Base-by-base conservation (phyloP, 30 jellyfish, hydroid and myxozoan species). In the Cassiopea andromeda region DNA sequence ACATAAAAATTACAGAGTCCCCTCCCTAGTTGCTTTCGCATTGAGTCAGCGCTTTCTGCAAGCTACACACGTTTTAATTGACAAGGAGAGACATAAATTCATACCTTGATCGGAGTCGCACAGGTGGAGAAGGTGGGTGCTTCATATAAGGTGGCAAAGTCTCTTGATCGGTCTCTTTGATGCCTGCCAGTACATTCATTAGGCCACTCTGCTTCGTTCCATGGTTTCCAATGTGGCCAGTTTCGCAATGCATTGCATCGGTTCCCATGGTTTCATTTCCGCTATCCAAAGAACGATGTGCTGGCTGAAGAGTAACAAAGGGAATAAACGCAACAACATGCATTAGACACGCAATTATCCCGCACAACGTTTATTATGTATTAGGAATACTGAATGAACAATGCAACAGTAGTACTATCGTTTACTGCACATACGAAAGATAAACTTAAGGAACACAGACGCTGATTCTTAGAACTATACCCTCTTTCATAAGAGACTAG, bases 81-180 rank as follows among this genome's bases (percentile, higher is more conserved):
- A 27, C 38, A 27, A 27, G 38, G 38, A 27, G 0, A 27, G 38
- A 83, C 38, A 67, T 50, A 13, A 1, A 3, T 2, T 54, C 66
- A 73, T 69, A 88, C 96, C 94, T 81, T 18, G 97, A 87, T 80
- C 92, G 85, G 49, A 89, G 81, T 73, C 96, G 57, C 77, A 94
- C 97, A 64, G 98, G 97, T 2, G 97, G 98, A 1, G 98, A 94
- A 9, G 96, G 97, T 64, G 98, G 98, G 72, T 90, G 97, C 69
- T 79, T 94, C 85, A 82, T 46, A 57, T 59, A 69, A 84, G 69
- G 68, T 9, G 89, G 66, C 48, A 68, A 73, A 58, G 83, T 27
- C 18, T 87, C 96, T 16, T 84, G 80, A 7, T 89, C 92, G 7
- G 50, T 46, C 44, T 80, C 92, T 38, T 73, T 83, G 19, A 89